Percentiles rank a stretch among this genome's conserved stretches.
Conservation (phyloP, 1,140 invertebrate species). For the Dendrolimus punctatus region DNA sequence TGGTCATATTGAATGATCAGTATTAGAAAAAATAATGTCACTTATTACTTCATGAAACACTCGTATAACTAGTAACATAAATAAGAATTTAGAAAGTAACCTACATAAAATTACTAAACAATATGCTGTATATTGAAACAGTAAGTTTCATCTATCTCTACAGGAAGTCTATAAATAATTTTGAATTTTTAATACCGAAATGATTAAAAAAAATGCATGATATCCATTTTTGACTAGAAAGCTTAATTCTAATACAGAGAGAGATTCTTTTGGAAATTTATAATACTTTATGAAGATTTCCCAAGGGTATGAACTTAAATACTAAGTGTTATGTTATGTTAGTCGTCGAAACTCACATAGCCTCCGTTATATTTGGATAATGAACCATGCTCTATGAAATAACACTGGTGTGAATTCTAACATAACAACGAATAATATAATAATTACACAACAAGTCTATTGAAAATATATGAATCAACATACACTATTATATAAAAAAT, state of each 20-base stretch:
- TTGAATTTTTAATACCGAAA: too few relatives aligned
- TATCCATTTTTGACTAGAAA: conserved; percentile 68
- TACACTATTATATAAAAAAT: conserved; percentile 2
- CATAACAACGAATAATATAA: too few relatives aligned
- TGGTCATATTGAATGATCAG: too few relatives aligned
- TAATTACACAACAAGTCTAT: too few relatives aligned
- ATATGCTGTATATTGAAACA: too few relatives aligned
- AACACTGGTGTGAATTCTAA: neutral
- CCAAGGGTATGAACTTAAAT: conserved; percentile 31
- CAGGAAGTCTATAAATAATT: too few relatives aligned
- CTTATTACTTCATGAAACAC: too few relatives aligned
- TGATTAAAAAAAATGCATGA: conserved; percentile 28
- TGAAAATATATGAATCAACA: neutral
- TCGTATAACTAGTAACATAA: too few relatives aligned
- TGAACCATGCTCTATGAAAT: conserved; percentile 6
- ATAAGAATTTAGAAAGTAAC: too few relatives aligned
- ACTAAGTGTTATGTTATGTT: conserved; percentile 31
- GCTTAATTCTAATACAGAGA: conserved; percentile 63
- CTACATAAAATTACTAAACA: too few relatives aligned
- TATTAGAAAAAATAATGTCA: too few relatives aligned
- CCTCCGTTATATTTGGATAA: conserved; percentile 42
- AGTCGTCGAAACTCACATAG: conserved; percentile 34
- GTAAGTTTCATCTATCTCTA: too few relatives aligned
- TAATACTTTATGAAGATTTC: conserved; percentile 55
- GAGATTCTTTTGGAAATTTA: conserved; percentile 58